Conservation (phyloP, 2,797 vertebrate species). For the Fratercula arctica region DNA sequence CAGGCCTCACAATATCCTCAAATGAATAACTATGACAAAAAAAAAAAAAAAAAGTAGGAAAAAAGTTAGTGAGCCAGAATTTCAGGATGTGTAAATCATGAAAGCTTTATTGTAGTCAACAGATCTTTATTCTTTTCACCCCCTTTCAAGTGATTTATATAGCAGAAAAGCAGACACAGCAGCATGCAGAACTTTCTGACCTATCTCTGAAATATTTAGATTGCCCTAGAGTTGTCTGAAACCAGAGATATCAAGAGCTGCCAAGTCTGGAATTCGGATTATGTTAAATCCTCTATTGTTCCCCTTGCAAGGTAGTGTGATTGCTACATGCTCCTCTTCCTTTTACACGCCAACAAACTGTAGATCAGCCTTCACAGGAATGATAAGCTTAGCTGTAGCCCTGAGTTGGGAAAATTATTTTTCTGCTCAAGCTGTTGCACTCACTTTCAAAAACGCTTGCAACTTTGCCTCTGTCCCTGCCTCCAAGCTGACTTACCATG, state of each 20-base stretch:
- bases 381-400: not conserved
- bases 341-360: not conserved
- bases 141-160: not conserved
- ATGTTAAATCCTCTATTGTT: not conserved
- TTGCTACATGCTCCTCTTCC: not conserved
- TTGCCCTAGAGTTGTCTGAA: not conserved
- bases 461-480: fast-evolving
- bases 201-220: not conserved
- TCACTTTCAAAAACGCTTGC: not conserved
- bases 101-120: not conserved
- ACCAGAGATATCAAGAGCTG: not conserved
- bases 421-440: not conserved
- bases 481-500: not conserved
- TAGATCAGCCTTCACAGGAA: not conserved
- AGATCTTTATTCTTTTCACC: not conserved
- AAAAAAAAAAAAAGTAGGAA: not conserved
- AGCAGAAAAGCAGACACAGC: not conserved
- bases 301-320: not conserved
- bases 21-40: not conserved
- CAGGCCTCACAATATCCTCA: not conserved
- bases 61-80: not conserved
- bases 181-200: not conserved
- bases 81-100: not conserved
- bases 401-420: not conserved
- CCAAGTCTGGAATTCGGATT: not conserved